A percentile compares a stretch with the other conserved stretches of the same genome.
These are phyloP conservation scores for Drosophila antonietae DNA, from an alignment of 2,888 invertebrate genomes.

Conservation along the genomic window DNA sequence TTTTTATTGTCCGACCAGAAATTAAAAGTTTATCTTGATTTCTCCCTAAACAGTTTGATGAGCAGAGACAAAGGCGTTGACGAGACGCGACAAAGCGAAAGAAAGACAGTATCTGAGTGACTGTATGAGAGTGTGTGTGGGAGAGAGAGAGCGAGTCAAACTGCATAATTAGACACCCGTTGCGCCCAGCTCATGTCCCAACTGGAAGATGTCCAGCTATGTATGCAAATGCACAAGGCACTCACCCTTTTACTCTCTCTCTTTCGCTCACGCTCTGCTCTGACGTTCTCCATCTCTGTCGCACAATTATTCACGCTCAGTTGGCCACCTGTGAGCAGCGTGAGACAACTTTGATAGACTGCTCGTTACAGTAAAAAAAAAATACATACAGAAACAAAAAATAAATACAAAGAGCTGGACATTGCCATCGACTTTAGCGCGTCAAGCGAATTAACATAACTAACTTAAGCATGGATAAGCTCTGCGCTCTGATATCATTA, in stretches of 20 bases:
- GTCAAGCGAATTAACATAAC: slow-evolving; percentile 71
- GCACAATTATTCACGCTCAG: slow-evolving; percentile 81
- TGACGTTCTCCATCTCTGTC: background rate
- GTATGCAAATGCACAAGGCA: slow-evolving; percentile 51
- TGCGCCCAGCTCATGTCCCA: slow-evolving; percentile 27
- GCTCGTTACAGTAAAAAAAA: slow-evolving; percentile 50
- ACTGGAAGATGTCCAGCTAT: slow-evolving; percentile 36
- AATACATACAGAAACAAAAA: slow-evolving; percentile 1
- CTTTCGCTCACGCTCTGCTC: background rate
- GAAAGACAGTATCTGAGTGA: background rate
- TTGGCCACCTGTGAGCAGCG: slow-evolving; percentile 80
- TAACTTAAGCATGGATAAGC: slow-evolving; percentile 79
- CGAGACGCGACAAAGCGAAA: slow-evolving; percentile 30
- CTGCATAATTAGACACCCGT: slow-evolving; percentile 78
- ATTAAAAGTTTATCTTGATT: slow-evolving; percentile 81
- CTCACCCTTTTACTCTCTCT: background rate
- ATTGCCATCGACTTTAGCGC: slow-evolving; percentile 50
- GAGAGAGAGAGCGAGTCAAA: slow-evolving; percentile 17
- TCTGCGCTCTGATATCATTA: slow-evolving; percentile 64
- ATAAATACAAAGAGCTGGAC: slow-evolving; percentile 39
- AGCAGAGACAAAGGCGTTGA: slow-evolving; percentile 66
- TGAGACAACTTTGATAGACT: slow-evolving; percentile 57
- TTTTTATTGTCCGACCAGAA: slow-evolving; percentile 73
- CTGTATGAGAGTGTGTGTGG: background rate
- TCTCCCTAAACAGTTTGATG: slow-evolving; percentile 76